Percentiles rank a stretch among this genome's conserved stretches.
Evolutionary conservation across 2,113 vertebrate species (phyloP).

Genomic region (Spea multiplicata): DNA sequence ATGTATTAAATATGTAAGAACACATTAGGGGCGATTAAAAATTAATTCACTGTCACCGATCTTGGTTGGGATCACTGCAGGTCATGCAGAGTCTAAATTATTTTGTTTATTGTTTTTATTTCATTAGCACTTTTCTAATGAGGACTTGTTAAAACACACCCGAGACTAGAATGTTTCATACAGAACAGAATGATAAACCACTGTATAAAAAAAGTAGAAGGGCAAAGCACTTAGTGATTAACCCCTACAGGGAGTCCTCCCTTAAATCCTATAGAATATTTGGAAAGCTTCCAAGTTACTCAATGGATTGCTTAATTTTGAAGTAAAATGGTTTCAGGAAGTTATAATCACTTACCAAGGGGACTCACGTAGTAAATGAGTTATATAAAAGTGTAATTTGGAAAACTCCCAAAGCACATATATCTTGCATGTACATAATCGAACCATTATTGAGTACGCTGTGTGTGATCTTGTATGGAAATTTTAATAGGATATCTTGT

Average conservation of each 20-base stretch:
- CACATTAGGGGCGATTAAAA: slow-evolving; percentile 69
- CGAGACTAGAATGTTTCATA: neutral
- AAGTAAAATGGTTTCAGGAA: slow-evolving; percentile 11
- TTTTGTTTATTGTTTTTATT: slow-evolving; percentile 68
- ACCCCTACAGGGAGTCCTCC: neutral
- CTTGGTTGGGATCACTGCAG: slow-evolving; percentile 57
- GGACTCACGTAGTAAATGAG: slow-evolving; percentile 20
- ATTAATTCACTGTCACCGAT: slow-evolving; percentile 65
- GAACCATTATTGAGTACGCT: neutral
- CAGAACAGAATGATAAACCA: slow-evolving; percentile 13
- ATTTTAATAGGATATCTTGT: neutral
- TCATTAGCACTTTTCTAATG: slow-evolving; percentile 63
- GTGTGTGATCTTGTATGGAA: neutral
- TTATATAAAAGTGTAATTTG: slow-evolving; percentile 25
- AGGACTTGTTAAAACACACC: slow-evolving; percentile 57
- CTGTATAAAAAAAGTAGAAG: neutral
- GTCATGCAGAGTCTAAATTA: slow-evolving; percentile 63
- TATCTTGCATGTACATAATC: neutral
- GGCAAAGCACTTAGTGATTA: neutral
- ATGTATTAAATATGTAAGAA: slow-evolving; percentile 64
- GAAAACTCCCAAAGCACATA: slow-evolving; percentile 10
- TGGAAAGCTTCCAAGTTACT: slow-evolving; percentile 20
- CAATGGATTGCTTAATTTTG: slow-evolving; percentile 19
- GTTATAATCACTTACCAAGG: slow-evolving; percentile 5
- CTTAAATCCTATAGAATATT: slow-evolving; percentile 24